Percentiles rank a stretch among this genome's conserved stretches.
phyloP scores from a whole-genome alignment of 1,140 invertebrate species.

The Nomia melanderi region DNA sequence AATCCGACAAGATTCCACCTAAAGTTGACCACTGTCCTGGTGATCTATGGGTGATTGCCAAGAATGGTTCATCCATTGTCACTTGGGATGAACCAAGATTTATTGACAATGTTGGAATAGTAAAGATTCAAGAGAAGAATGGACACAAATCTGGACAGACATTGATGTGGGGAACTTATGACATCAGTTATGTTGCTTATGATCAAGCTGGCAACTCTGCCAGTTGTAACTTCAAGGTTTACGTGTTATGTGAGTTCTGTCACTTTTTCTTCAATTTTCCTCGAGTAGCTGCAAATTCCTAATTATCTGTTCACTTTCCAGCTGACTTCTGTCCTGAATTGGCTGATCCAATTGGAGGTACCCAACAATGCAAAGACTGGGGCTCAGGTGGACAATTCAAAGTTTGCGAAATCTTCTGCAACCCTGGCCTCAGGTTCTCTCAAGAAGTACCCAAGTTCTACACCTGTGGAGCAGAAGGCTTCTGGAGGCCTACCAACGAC shows the following conservation, averaged over 20 bases:
- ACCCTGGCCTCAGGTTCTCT: conserved; percentile 92
- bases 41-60: conserved; percentile 96
- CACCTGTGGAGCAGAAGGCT: conserved; percentile 97
- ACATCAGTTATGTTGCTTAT: conserved; percentile 95
- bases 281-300: background rate
- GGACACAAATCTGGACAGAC: conserved; percentile 95
- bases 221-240: conserved; percentile 96
- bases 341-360: conserved; percentile 93
- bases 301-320: conserved; percentile 71
- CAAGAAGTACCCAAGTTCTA: conserved; percentile 96
- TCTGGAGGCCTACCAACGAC: conserved; percentile 94
- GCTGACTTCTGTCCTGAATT: conserved; percentile 95
- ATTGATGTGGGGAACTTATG: conserved; percentile 95
- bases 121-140: conserved; percentile 90
- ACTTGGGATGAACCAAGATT: conserved; percentile 97
- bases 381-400: conserved; percentile 97
- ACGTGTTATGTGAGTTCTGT: conserved; percentile 89
- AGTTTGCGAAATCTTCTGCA: conserved; percentile 94
- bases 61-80: conserved; percentile 94
- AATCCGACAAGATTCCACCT: conserved; percentile 92
- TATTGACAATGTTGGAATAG: conserved; percentile 92
- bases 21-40: conserved; percentile 94
- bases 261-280: background rate
- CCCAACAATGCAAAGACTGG: conserved; percentile 96
- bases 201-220: conserved; percentile 95